Conservation (phyloP, 92 coral and sea anemone genomes). For the Palythoa grandis region DNA sequence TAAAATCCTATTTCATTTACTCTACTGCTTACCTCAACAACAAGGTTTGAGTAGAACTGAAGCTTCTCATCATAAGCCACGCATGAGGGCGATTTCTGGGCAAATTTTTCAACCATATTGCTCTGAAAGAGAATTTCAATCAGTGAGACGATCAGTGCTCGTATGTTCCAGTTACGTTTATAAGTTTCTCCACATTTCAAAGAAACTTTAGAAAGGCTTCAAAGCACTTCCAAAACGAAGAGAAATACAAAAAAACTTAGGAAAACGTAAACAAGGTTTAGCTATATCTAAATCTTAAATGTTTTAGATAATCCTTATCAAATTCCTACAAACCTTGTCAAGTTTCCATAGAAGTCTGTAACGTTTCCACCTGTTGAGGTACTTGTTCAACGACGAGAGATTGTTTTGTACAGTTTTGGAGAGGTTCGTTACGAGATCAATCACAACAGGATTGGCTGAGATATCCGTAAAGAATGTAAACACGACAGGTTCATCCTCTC, state of each 20-base stretch:
- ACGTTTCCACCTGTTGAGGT: constrained; percentile 93
- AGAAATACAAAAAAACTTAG: no score
- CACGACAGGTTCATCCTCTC: constrained; percentile 98
- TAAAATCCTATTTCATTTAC: neutral
- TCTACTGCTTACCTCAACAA: constrained; percentile 76
- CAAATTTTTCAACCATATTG: constrained; percentile 99
- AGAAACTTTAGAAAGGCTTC: no score
- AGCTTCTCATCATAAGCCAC: constrained; percentile 97
- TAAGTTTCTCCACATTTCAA: no score
- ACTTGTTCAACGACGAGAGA: constrained; percentile 89
- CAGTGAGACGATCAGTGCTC: neutral
- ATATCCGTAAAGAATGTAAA: constrained; percentile 98
- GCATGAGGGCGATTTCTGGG: constrained; percentile 94
- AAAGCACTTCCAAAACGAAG: no score
- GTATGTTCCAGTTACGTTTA: no score
- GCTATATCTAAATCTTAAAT: no score
- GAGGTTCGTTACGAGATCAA: constrained; percentile 87
- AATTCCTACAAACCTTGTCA: constrained; percentile 76
- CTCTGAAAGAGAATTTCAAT: constrained; percentile 56
- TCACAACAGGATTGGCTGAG: constrained; percentile 86
- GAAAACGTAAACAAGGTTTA: no score
- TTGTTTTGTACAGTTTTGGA: constrained; percentile 90
- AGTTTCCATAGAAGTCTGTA: constrained; percentile 96
- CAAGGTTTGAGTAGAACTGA: constrained; percentile 97
- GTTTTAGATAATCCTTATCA: neutral